Percentiles rank a stretch among this genome's conserved stretches.
phyloP scores from a whole-genome alignment of 2,888 invertebrate species.

The Azorinus chamasolen region DNA sequence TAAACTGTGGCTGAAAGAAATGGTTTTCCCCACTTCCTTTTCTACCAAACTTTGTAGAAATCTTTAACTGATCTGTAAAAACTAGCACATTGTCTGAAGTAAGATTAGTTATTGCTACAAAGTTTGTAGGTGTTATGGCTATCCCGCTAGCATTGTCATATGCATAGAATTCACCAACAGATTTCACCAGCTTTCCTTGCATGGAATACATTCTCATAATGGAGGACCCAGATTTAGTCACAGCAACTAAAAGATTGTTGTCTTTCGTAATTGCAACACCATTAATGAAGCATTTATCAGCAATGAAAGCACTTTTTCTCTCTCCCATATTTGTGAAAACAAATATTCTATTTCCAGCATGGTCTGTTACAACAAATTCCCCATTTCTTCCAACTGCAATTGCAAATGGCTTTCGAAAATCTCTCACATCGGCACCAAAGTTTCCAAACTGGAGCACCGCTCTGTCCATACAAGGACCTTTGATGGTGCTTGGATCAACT shows the following conservation, averaged over 20 bases:
- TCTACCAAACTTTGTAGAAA: conserved; percentile 78
- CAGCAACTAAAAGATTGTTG: conserved; percentile 75
- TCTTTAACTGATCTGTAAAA: conserved; percentile 78
- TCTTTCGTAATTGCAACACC: conserved; percentile 73
- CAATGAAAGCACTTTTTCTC: conserved; percentile 63
- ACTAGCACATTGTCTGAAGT: conserved; percentile 75
- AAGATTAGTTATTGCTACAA: conserved; percentile 74
- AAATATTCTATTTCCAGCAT: conserved; percentile 77
- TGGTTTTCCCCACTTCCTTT: conserved; percentile 79
- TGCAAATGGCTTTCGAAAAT: conserved; percentile 79
- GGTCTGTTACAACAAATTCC: conserved; percentile 79
- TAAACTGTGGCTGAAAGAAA: conserved; percentile 75
- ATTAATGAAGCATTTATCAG: conserved; percentile 70
- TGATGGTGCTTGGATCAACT: not conserved
- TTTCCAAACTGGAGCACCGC: conserved; percentile 75
- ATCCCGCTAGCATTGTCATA: conserved; percentile 79
- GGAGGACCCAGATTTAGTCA: conserved; percentile 70
- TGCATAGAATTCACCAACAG: conserved; percentile 74
- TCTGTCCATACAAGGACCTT: conserved; percentile 66
- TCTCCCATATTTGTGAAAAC: conserved; percentile 75
- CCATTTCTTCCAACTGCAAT: conserved; percentile 74
- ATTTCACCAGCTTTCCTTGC: conserved; percentile 69
- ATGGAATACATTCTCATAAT: conserved; percentile 74
- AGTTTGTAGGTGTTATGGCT: conserved; percentile 65
- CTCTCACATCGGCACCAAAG: conserved; percentile 71